Conservation (phyloP, 1,140 invertebrate genomes). For the Drosophila bipectinata region DNA sequence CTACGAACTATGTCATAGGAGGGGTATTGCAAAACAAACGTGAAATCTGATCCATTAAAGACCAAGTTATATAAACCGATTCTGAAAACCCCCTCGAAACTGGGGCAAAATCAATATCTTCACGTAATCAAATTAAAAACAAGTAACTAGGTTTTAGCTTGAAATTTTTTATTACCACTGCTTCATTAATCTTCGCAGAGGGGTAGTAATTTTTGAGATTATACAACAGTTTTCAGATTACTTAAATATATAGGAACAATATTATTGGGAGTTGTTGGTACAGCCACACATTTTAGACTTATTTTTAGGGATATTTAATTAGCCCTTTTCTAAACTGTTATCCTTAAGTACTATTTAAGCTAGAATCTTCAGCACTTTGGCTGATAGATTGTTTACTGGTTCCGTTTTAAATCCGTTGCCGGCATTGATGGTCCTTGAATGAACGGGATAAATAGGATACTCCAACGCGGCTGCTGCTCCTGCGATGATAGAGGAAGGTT, state of each 20-base stretch:
- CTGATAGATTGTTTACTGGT: conserved; percentile 60
- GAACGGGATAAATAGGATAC: not conserved
- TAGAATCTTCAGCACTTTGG: conserved; percentile 60
- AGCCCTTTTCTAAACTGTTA: not conserved
- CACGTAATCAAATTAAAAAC: conserved; percentile 21
- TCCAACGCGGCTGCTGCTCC: conserved; percentile 30
- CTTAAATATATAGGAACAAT: conserved; percentile 9
- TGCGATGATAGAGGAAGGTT: not conserved
- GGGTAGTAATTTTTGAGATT: not conserved
- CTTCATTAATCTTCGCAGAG: not conserved
- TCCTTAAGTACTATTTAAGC: conserved; percentile 27
- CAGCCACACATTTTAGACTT: conserved; percentile 7
- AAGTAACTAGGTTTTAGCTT: conserved; percentile 10
- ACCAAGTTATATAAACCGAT: conserved; percentile 6
- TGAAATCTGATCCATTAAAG: conserved; percentile 11
- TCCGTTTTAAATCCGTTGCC: conserved; percentile 25
- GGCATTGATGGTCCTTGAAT: conserved; percentile 4
- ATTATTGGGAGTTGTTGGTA: not conserved
- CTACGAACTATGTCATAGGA: not conserved
- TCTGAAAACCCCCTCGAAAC: conserved; percentile 24
- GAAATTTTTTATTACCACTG: conserved; percentile 27
- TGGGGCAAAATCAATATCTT: conserved; percentile 10
- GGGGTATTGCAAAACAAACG: conserved; percentile 12
- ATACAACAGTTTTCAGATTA: conserved; percentile 1
- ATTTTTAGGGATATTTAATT: not conserved